Percentiles rank a stretch among this genome's conserved stretches.
Evolutionary conservation across 2,113 vertebrate genomes (phyloP).

Genomic region (Bujurquina vittata): DNA sequence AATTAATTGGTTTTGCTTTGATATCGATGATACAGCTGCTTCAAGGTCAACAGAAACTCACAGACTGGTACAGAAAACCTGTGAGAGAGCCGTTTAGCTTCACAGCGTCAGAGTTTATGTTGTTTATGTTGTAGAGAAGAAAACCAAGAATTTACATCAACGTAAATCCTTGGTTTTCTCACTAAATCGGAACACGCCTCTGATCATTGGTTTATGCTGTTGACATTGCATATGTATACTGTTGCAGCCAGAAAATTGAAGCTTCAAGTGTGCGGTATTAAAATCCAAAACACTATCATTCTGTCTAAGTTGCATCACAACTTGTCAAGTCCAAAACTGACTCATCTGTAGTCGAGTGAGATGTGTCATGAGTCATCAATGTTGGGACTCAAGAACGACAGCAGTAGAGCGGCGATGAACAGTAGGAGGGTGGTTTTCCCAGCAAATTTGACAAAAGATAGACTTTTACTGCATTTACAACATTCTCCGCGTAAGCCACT

Average conservation of each 20-base stretch:
- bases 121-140: neutral
- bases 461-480: neutral
- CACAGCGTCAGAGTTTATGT: neutral
- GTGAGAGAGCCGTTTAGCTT: neutral
- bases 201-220: neutral
- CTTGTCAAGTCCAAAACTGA: conserved; percentile 59
- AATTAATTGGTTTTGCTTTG: neutral
- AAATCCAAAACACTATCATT: conserved; percentile 41
- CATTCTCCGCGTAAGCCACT: neutral
- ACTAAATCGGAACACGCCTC: neutral
- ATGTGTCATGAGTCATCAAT: conserved; percentile 68
- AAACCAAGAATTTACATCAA: neutral
- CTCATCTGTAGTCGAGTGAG: conserved; percentile 62
- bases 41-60: neutral
- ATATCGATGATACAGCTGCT: neutral
- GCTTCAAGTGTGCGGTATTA: conserved; percentile 5
- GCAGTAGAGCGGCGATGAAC: conserved; percentile 28
- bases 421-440: conserved; percentile 49
- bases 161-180: too few relatives aligned
- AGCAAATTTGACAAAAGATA: conserved; percentile 32
- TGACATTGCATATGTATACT: neutral
- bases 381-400: conserved; percentile 53
- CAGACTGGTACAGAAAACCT: neutral
- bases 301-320: conserved; percentile 58
- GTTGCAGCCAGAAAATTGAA: conserved; percentile 9